These are phyloP conservation scores for Aleiodes sp. DNA, from an alignment of 1,140 invertebrate species.

Conservation along the genomic window DNA sequence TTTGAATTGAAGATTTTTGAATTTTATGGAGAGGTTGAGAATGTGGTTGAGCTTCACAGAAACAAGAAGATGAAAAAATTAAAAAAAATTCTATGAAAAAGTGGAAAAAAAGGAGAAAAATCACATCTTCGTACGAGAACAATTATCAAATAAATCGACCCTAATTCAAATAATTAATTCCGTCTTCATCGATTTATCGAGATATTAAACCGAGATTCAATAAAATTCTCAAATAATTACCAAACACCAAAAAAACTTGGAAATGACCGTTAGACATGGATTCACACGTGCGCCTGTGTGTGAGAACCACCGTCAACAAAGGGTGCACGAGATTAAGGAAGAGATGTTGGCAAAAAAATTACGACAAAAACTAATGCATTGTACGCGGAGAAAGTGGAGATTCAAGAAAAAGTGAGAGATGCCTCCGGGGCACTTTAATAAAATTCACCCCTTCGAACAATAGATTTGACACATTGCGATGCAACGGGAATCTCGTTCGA, in stretches of 20 bases:
- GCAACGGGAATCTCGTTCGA: slow-evolving; percentile 44
- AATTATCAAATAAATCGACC: too few species aligned
- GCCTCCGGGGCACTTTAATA: slow-evolving; percentile 54
- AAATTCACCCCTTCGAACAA: slow-evolving; percentile 56
- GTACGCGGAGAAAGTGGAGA: slow-evolving; percentile 6
- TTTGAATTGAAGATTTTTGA: background rate
- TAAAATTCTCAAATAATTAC: too few species aligned
- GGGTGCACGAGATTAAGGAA: background rate
- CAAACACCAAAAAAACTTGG: background rate
- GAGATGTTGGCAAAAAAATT: slow-evolving; percentile 20
- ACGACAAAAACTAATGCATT: background rate
- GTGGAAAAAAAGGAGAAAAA: background rate
- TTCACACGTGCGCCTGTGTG: background rate
- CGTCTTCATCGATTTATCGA: too few species aligned
- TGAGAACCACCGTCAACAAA: slow-evolving; percentile 1
- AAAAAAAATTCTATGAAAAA: slow-evolving; percentile 9
- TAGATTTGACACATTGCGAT: background rate
- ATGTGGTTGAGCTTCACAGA: too few species aligned
- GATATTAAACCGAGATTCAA: too few species aligned
- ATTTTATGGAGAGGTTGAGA: too few species aligned
- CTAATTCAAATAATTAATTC: too few species aligned
- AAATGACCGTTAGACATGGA: background rate
- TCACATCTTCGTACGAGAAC: slow-evolving; percentile 28
- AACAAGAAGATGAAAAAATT: background rate
- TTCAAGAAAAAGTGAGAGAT: slow-evolving; percentile 44